These are phyloP conservation scores for Notiomystis cincta DNA, from an alignment of 2,113 vertebrate species.

Conservation along the genomic window DNA sequence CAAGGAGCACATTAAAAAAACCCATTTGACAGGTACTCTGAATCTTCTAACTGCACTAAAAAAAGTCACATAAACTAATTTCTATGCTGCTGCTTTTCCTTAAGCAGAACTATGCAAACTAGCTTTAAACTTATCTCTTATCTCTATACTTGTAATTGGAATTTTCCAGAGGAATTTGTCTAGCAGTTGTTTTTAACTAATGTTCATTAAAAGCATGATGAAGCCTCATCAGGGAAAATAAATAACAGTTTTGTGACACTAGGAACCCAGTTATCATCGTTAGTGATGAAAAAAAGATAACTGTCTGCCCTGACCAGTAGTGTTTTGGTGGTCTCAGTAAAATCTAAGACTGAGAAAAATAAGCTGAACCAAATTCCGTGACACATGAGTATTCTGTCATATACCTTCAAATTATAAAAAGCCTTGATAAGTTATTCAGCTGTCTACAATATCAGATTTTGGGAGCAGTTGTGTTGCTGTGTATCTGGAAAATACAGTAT, in stretches of 20 bases:
- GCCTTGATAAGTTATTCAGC: neutral
- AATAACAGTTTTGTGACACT: neutral
- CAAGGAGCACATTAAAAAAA: neutral
- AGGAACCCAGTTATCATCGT: neutral
- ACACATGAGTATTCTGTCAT: neutral
- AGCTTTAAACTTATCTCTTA: constrained; percentile 39
- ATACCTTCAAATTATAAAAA: neutral
- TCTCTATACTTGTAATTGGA: constrained; percentile 21
- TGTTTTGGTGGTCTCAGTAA: neutral
- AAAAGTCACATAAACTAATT: neutral
- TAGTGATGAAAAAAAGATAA: neutral
- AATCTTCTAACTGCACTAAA: neutral
- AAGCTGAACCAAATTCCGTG: neutral
- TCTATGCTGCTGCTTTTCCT: neutral
- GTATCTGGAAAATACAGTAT: neutral
- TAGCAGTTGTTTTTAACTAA: constrained; percentile 44
- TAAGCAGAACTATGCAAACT: constrained; percentile 18
- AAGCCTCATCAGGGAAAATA: constrained; percentile 5
- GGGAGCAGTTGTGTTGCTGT: neutral
- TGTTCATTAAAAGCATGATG: neutral
- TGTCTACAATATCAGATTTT: neutral
- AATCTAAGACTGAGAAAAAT: neutral
- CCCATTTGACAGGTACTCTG: neutral
- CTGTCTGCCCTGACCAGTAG: neutral
- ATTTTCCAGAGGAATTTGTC: constrained; percentile 61